These are phyloP conservation scores for Aphidius colemani DNA, from an alignment of 2,888 invertebrate species.

Conservation along the genomic window DNA sequence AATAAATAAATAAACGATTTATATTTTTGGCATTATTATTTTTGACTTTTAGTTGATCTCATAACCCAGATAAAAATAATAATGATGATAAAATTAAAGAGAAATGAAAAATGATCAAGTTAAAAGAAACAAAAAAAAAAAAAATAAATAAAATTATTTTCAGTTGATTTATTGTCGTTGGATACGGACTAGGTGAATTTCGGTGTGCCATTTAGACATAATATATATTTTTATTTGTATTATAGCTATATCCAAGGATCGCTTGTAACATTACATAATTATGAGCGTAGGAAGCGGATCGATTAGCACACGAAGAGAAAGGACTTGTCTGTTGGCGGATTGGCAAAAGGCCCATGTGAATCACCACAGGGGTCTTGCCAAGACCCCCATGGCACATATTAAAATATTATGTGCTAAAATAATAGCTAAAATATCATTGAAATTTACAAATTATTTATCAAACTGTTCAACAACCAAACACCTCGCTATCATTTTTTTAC, in stretches of 20 bases:
- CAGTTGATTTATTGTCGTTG: slow-evolving; percentile 25
- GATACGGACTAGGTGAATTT: slow-evolving; percentile 18
- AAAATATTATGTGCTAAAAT: not conserved
- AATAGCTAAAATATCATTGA: slow-evolving; percentile 11
- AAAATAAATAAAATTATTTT: not conserved
- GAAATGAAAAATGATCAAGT: not conserved
- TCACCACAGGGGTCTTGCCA: slow-evolving; percentile 50
- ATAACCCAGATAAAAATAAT: too few species aligned
- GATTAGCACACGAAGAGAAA: slow-evolving; percentile 61
- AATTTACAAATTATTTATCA: slow-evolving; percentile 9
- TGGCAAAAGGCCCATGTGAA: slow-evolving; percentile 56
- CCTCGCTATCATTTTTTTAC: slow-evolving; percentile 6
- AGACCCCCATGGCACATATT: slow-evolving; percentile 20
- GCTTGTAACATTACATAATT: slow-evolving; percentile 53
- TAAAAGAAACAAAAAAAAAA: not conserved
- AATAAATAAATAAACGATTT: too few species aligned
- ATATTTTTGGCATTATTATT: too few species aligned
- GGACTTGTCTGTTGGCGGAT: slow-evolving; percentile 53
- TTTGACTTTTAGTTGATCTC: too few species aligned
- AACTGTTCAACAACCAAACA: slow-evolving; percentile 10
- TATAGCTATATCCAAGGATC: slow-evolving; percentile 21
- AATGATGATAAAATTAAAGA: not conserved
- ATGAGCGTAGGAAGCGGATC: slow-evolving; percentile 60
- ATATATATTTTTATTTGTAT: too few species aligned
- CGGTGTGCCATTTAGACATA: slow-evolving; percentile 18